These are phyloP conservation scores for Heliconius nattereri DNA, from an alignment of 1,140 invertebrate species.

Conservation along the genomic window DNA sequence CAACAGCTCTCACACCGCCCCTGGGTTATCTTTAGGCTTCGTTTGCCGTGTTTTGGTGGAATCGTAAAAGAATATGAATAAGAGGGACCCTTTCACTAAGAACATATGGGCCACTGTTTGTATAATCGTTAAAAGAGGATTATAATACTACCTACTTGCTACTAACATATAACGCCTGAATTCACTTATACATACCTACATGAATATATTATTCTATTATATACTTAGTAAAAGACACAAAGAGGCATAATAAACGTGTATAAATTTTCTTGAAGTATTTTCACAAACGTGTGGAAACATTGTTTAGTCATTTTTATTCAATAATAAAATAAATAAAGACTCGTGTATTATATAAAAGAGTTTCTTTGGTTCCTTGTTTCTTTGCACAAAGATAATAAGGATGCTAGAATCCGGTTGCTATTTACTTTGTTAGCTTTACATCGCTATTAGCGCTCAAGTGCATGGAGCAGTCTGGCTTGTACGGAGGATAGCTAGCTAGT, in stretches of 20 bases:
- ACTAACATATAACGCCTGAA: not conserved
- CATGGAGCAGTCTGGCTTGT: not conserved
- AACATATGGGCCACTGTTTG: slow-evolving; percentile 66
- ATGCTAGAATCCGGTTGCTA: slow-evolving; percentile 8
- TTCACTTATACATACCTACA: not conserved
- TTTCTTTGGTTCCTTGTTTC: not conserved
- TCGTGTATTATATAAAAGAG: not conserved
- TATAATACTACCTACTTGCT: not conserved
- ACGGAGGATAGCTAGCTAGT: not conserved
- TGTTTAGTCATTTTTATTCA: not conserved
- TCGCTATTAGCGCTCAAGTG: slow-evolving; percentile 10
- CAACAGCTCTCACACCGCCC: slow-evolving; percentile 73
- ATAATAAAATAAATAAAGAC: not conserved
- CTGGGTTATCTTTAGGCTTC: slow-evolving; percentile 71
- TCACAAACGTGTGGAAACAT: not conserved
- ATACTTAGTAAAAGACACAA: too few relatives aligned
- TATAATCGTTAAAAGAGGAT: slow-evolving; percentile 17
- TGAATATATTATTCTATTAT: not conserved
- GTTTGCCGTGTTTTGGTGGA: slow-evolving; percentile 69
- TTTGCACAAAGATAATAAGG: slow-evolving; percentile 5
- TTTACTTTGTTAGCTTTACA: slow-evolving; percentile 14
- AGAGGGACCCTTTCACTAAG: slow-evolving; percentile 66
- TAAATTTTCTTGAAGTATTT: too few relatives aligned
- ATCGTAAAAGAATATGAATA: slow-evolving; percentile 79
- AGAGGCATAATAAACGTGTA: too few relatives aligned